phyloP scores from a whole-genome alignment of 2,888 invertebrate species.

The Amphipoea oculea region DNA sequence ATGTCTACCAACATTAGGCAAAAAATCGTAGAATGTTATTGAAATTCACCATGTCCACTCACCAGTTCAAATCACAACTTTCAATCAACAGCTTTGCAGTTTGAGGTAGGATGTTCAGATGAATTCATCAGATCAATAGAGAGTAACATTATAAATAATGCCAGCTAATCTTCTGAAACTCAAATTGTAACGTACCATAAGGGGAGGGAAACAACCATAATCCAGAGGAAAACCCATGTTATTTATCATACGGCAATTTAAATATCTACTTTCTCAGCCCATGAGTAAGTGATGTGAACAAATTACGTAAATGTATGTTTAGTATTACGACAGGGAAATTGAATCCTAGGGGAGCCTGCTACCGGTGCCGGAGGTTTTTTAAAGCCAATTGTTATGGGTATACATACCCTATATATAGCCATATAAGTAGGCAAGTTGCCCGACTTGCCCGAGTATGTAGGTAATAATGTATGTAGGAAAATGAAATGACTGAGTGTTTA shows the following conservation, averaged over 20 bases:
- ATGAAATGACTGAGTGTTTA: neutral
- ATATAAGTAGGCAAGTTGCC: neutral
- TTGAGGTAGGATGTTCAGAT: neutral
- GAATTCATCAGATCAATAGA: neutral
- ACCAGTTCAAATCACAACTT: neutral
- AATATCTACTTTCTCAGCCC: constrained; percentile 68
- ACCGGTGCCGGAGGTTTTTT: constrained; percentile 39
- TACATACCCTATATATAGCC: neutral
- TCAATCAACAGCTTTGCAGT: neutral
- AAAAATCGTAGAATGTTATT: neutral
- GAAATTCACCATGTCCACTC: neutral
- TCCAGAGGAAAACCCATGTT: constrained; percentile 52
- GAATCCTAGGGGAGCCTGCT: constrained; percentile 69
- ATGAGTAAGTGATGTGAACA: constrained; percentile 70
- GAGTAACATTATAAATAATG: constrained; percentile 28
- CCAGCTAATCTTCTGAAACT: constrained; percentile 28
- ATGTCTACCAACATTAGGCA: too few species aligned
- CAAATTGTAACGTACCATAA: constrained; percentile 29
- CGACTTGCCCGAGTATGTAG: neutral
- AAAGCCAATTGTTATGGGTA: constrained; percentile 40
- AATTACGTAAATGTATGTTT: constrained; percentile 78
- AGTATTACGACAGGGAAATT: constrained; percentile 70
- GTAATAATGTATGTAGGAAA: neutral
- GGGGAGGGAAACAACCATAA: constrained; percentile 41
- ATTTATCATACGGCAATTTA: constrained; percentile 73